Conservation (phyloP, 2,797 vertebrate species). For the Hoplostethus mediterraneus region DNA sequence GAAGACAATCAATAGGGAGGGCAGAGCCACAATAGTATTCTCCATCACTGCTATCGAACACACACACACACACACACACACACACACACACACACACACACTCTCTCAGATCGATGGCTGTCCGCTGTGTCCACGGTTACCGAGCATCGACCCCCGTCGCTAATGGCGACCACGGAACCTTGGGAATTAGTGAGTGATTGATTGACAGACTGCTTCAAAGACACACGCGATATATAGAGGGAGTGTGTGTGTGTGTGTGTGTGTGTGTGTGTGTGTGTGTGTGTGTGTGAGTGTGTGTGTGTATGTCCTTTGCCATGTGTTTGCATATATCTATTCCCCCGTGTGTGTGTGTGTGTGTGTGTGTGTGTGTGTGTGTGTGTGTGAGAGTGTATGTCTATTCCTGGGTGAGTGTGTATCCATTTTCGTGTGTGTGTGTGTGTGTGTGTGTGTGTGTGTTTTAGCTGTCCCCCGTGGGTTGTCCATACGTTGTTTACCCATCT, state of each 20-base stretch:
- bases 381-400: slow-evolving; percentile 3
- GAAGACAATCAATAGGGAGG: slow-evolving; percentile 77
- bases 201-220: slow-evolving; percentile 78
- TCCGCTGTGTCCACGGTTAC: slow-evolving; percentile 82
- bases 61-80: slow-evolving; percentile 46
- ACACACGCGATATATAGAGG: slow-evolving; percentile 47
- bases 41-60: slow-evolving; percentile 73
- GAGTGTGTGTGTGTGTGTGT: slow-evolving; percentile 19
- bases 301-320: too few species aligned
- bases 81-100: slow-evolving; percentile 42
- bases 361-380: slow-evolving; percentile 13
- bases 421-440: background rate
- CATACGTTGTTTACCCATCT: slow-evolving; percentile 73
- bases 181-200: slow-evolving; percentile 81
- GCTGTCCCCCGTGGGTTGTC: slow-evolving; percentile 63
- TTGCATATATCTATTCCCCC: too few species aligned
- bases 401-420: background rate
- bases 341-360: slow-evolving; percentile 25
- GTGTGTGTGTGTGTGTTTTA: slow-evolving; percentile 41
- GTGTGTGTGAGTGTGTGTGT: slow-evolving; percentile 17
- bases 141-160: slow-evolving; percentile 76
- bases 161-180: slow-evolving; percentile 82
- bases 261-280: slow-evolving; percentile 12
- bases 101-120: slow-evolving; percentile 73
- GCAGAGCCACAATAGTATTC: slow-evolving; percentile 70